Evolutionary conservation across 2,888 invertebrate species (phyloP), one percentile per base, ranked within the genome.

Genomic region (Choristoneura rosaceana): DNA sequence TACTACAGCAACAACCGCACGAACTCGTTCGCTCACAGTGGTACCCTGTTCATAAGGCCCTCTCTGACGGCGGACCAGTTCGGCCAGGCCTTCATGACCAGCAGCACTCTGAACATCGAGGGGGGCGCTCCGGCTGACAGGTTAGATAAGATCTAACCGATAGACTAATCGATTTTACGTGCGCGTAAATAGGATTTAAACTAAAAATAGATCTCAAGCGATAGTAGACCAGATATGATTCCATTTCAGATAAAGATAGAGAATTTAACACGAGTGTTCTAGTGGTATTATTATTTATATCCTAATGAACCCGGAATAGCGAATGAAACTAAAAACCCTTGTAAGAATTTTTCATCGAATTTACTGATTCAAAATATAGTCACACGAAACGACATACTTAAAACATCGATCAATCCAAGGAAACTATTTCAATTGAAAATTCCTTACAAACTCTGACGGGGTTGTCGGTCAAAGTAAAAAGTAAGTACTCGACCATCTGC

Each of bases 1-100:
- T 95, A 95, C 89, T 96, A 96, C 84, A 94, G 87, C 78, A 96
- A 96, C 89, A 96, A 96, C 84, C 93, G 96, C 38, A 90, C 95
- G 0, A 96, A 96, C 87, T 96, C 96, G 63, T 96, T 94, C 84
- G 88, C 92, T 0, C 88, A 93, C 77, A 89, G 94, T 78, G 96
- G 96, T 0, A 83, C 86, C 9, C 89, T 97, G 12, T 94, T 92
- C 85, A 95, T 97, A 76, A 94, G 94, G 77, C 97, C 97, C 0
- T 94, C 95, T 0, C 81, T 96, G 45, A 92, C 95, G 0, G 85
- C 95, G 8, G 95, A 95, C 76, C 94, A 95, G 76, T 90, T 88
- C 60, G 95, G 95, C 12, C 87, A 94, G 76, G 78, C 80, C 0
- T 96, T 96, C 79, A 86, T 96, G 0, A 84, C 85, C 50, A 94